These are phyloP conservation scores for Poeciliopsis infans DNA, from an alignment of 2,797 vertebrate species.

Conservation along the genomic window DNA sequence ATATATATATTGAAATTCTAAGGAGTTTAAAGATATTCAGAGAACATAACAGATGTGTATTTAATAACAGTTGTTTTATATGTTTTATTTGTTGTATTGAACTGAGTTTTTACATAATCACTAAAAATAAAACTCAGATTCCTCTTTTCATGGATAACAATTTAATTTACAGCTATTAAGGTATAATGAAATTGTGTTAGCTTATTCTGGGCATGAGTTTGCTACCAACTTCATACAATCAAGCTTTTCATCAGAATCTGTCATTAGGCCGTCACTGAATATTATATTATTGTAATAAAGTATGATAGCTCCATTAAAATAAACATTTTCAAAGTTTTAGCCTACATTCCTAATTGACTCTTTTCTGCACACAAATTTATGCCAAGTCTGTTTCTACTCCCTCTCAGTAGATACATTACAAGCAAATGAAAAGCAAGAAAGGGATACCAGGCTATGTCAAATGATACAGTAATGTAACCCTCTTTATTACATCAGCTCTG, in stretches of 20 bases:
- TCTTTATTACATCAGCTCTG: constrained; percentile 27
- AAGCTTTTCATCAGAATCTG: neutral
- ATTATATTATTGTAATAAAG: neutral
- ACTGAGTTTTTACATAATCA: neutral
- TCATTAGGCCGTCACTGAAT: neutral
- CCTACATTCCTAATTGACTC: neutral
- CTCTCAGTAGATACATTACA: neutral
- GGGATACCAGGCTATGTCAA: neutral
- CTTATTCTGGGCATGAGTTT: neutral
- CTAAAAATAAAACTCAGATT: neutral
- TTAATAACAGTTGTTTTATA: neutral
- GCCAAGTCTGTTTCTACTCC: neutral
- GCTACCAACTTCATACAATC: neutral
- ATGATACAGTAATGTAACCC: constrained; percentile 9
- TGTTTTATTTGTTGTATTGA: neutral
- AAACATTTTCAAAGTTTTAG: too few relatives aligned
- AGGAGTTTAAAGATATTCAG: neutral
- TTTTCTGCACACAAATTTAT: neutral
- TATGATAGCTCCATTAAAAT: too few relatives aligned
- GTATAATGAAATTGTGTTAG: neutral
- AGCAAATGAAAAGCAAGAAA: neutral
- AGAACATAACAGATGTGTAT: neutral
- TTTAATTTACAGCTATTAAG: neutral
- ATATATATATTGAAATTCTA: neutral
- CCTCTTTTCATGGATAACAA: neutral